Percentiles rank a stretch among this genome's conserved stretches.
phyloP scores from a whole-genome alignment of 2,113 vertebrate species.

The Gnathonemus longibarbis region DNA sequence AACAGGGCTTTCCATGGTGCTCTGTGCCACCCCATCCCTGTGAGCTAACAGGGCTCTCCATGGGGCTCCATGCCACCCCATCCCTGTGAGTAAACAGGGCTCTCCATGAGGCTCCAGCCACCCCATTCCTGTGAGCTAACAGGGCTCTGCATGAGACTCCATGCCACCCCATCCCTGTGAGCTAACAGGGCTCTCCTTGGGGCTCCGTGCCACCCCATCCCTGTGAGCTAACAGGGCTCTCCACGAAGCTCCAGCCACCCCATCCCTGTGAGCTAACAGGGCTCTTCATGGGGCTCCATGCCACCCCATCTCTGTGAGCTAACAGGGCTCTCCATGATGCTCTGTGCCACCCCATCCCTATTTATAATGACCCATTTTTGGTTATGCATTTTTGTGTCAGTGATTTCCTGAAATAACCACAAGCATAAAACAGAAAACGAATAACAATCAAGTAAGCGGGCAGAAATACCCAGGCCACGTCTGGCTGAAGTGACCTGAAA shows the following conservation, averaged over 20 bases:
- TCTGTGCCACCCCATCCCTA: neutral
- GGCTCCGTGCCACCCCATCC: no score
- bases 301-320: neutral
- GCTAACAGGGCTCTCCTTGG: neutral
- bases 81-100: no score
- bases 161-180: neutral
- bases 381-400: neutral
- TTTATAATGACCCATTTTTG: neutral
- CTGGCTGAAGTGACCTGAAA: neutral
- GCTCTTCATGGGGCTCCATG: neutral
- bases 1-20: neutral
- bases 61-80: no score
- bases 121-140: neutral
- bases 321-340: neutral
- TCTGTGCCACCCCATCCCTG: no score
- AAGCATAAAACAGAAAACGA: neutral
- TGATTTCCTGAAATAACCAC: neutral
- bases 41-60: neutral
- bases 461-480: neutral
- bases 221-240: no score
- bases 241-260: neutral
- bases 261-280: neutral
- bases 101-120: no score
- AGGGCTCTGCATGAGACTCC: fast-evolving
- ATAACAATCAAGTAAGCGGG: neutral